Percentiles rank a stretch among this genome's conserved stretches.
These are phyloP conservation scores for Microctonus aethiopoides DNA, from an alignment of 2,888 invertebrate genomes.

Conservation along the genomic window DNA sequence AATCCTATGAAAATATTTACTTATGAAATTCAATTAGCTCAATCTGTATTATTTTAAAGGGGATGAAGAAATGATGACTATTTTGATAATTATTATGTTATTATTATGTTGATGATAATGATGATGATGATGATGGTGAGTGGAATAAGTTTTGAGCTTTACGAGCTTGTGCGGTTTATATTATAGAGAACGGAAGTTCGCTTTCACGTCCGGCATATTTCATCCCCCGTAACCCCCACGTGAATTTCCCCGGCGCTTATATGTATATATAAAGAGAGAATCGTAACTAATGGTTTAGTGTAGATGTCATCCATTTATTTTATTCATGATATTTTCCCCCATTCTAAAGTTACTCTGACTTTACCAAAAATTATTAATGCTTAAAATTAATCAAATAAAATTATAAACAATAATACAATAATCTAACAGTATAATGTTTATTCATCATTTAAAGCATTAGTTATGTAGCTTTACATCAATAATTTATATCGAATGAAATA, in stretches of 20 bases:
- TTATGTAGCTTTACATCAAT: background rate
- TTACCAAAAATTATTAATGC: background rate
- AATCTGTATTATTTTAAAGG: background rate
- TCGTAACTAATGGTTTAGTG: constrained; percentile 8
- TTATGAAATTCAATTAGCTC: background rate
- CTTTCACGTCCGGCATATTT: constrained; percentile 18
- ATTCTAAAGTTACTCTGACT: background rate
- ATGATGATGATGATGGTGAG: constrained; percentile 3
- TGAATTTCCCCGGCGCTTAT: background rate
- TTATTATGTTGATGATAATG: background rate
- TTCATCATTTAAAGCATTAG: too few species aligned
- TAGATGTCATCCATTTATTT: constrained; percentile 13
- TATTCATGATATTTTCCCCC: background rate
- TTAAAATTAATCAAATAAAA: background rate
- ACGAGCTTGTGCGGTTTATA: background rate
- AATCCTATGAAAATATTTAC: background rate
- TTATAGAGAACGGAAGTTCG: constrained; percentile 14
- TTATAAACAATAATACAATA: background rate
- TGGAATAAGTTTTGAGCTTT: constrained; percentile 8
- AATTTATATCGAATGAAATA: background rate
- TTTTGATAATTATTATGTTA: too few species aligned
- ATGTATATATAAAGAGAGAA: constrained; percentile 13
- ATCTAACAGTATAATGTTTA: background rate
- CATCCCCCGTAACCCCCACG: constrained; percentile 4
- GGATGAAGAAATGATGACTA: background rate